These are phyloP conservation scores for Spodoptera exigua DNA, from an alignment of 2,888 invertebrate genomes.

Conservation along the genomic window DNA sequence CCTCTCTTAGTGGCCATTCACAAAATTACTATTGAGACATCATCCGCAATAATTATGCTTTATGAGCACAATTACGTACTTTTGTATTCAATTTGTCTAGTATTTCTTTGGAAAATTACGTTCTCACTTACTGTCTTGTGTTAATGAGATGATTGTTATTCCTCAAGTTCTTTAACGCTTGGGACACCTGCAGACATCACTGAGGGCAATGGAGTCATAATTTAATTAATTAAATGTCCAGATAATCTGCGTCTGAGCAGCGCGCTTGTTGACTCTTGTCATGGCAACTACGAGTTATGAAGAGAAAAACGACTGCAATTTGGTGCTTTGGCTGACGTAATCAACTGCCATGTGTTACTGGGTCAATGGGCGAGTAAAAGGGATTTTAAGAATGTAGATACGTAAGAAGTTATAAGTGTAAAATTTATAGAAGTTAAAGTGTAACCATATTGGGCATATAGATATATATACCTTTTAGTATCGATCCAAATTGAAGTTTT, in stretches of 20 bases:
- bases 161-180: background rate
- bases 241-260: constrained; percentile 14
- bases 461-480: too few relatives aligned
- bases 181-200: constrained; percentile 10
- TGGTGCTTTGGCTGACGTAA: background rate
- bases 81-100: constrained; percentile 26
- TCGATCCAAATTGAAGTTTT: too few relatives aligned
- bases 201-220: constrained; percentile 9
- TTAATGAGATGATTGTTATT: background rate
- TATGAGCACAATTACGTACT: constrained; percentile 59
- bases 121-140: background rate
- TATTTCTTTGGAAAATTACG: constrained; percentile 1
- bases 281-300: background rate
- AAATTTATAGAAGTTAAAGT: too few relatives aligned
- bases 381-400: too few relatives aligned
- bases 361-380: too few relatives aligned
- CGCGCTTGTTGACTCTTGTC: background rate
- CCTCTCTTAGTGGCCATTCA: constrained; percentile 76
- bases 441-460: too few relatives aligned
- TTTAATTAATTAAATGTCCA: constrained; percentile 36
- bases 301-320: background rate
- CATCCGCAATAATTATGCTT: constrained; percentile 76
- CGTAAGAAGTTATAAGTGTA: too few relatives aligned
- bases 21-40: constrained; percentile 83
- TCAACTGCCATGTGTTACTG: too few relatives aligned